Percentiles rank a stretch among this genome's conserved stretches.
Conservation (phyloP, 2,797 vertebrate species). For the Perodicticus potto region DNA sequence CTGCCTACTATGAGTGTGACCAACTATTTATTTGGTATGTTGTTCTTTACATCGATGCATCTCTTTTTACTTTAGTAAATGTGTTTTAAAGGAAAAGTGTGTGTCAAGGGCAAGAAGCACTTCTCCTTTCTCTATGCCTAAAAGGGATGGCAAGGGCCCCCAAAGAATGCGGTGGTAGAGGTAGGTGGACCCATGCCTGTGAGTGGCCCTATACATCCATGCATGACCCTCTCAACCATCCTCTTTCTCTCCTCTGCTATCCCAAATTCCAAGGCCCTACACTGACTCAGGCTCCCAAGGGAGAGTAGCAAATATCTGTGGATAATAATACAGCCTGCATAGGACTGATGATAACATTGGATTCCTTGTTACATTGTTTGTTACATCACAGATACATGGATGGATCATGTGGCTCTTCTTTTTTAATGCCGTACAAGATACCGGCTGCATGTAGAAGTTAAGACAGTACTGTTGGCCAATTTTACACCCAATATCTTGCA, state of each 20-base stretch:
- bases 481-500: neutral
- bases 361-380: neutral
- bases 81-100: conserved; percentile 42
- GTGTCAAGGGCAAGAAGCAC: neutral
- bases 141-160: neutral
- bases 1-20: neutral
- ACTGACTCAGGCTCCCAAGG: neutral
- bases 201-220: rapidly evolving
- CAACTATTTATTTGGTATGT: neutral
- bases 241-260: neutral
- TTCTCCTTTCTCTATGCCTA: neutral
- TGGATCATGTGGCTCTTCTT: neutral
- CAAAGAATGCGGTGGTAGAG: rapidly evolving
- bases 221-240: no score
- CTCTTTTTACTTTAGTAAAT: conserved; percentile 33
- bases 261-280: neutral
- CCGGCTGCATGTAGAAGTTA: neutral
- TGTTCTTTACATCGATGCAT: neutral
- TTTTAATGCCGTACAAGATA: neutral
- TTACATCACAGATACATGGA: neutral
- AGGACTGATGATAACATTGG: neutral
- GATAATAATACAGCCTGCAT: neutral
- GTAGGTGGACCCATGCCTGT: neutral
- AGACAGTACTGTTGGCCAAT: neutral
- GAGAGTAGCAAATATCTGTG: neutral